Conservation (phyloP, 2,797 vertebrate genomes). For the Podargus strigoides region DNA sequence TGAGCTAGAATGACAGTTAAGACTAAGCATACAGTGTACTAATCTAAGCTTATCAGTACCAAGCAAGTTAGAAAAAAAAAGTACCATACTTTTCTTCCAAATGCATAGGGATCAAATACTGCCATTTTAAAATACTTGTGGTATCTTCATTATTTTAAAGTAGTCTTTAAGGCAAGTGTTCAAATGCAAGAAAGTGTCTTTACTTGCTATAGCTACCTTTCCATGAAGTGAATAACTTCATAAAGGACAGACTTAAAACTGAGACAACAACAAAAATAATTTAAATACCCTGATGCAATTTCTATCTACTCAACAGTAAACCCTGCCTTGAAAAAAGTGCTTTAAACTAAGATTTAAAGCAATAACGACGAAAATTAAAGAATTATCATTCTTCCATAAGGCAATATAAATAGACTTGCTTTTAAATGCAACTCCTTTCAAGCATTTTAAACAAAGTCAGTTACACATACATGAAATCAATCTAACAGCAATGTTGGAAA, state of each 20-base stretch:
- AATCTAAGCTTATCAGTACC: neutral
- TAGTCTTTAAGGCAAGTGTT: neutral
- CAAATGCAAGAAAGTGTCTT: neutral
- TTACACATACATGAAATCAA: neutral
- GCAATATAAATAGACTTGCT: neutral
- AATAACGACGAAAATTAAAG: neutral
- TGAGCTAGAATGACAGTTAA: neutral
- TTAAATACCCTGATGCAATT: neutral
- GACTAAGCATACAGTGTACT: neutral
- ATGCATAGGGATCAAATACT: neutral
- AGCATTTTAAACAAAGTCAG: neutral
- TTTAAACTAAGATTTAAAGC: neutral
- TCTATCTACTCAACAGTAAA: neutral
- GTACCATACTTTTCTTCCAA: neutral
- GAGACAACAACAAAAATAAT: neutral
- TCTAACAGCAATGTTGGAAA: neutral
- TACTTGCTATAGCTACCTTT: neutral
- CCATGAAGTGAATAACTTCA: neutral
- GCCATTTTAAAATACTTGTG: neutral
- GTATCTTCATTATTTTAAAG: neutral
- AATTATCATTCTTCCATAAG: neutral
- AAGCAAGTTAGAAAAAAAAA: neutral
- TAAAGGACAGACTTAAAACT: neutral
- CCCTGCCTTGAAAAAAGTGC: neutral
- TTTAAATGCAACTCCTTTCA: neutral